Evolutionary conservation across 2,113 vertebrate species (phyloP), one percentile per base, ranked within the genome.

Genomic region (Ciconia stormi): DNA sequence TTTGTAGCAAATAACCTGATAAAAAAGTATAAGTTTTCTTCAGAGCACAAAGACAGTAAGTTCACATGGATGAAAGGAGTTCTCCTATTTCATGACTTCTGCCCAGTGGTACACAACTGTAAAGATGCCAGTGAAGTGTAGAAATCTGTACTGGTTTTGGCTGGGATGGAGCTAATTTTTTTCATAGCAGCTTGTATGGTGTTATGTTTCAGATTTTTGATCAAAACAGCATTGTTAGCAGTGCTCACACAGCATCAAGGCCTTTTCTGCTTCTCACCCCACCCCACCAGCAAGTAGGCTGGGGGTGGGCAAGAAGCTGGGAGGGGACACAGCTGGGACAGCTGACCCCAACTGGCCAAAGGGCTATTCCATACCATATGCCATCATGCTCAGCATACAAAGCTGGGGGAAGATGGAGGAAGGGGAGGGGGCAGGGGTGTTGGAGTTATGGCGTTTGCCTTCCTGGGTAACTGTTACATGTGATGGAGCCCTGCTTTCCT

Each of bases 401-500:
- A 83, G 16, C 25, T 36, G 27, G 58, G 9, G 11, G 26, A 91
- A 80, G 26, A 87, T 7, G 36, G 11, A 72, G 21, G 16, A 52
- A 42, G 26, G 4, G 34, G 9, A 8, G 13, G 1, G 50, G 42
- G 26, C 3, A 29, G 9, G 11, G 12, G 1, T 44, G 58, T 67
- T 7, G 18, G 38, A 40, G 49, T 13, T 6, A 47, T 5, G 15
- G 38, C 3, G 2, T 67, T 74, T 80, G 18, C 53, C n/a, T 77
- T 95, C 78, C 65, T 42, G 50, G 16, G 71, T 56, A 56, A 71
- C 23, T 6, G 5, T 11, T 34, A 62, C 0, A 0, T 1, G 2
- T 63, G 62, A 62, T 2, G 21, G n/a, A 92, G 44, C n/a, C 30
- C n/a, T 38, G 38, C 38, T 38, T 38, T 38, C 38, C 38, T 38